These are phyloP conservation scores for Psephotus haematonotus DNA, from an alignment of 2,113 vertebrate genomes.

Conservation along the genomic window DNA sequence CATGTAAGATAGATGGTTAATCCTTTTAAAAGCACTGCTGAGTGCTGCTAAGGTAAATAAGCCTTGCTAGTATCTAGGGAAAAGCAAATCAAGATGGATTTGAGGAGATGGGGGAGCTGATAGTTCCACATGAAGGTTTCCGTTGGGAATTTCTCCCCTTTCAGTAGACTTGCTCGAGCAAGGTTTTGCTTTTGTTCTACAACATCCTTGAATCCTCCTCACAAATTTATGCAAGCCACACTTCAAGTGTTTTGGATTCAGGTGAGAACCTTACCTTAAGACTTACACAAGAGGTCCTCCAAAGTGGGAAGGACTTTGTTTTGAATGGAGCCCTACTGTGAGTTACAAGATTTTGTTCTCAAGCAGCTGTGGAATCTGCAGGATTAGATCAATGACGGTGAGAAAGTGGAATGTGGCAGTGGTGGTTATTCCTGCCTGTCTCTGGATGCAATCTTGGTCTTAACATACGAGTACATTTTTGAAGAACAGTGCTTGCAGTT, in stretches of 20 bases:
- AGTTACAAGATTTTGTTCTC: neutral
- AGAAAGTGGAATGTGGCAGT: neutral
- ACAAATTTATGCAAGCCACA: neutral
- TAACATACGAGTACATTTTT: neutral
- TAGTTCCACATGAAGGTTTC: neutral
- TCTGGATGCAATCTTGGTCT: neutral
- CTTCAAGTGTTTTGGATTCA: neutral
- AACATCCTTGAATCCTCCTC: neutral
- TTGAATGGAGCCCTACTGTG: neutral
- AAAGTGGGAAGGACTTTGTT: neutral
- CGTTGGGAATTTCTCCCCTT: neutral
- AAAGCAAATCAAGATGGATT: neutral
- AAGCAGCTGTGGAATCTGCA: conserved; percentile 22
- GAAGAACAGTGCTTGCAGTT: neutral
- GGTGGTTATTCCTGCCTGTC: conserved; percentile 23
- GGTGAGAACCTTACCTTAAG: neutral
- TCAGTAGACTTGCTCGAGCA: neutral
- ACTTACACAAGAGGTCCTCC: neutral
- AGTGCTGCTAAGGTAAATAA: neutral
- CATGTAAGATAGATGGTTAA: neutral
- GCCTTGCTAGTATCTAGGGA: neutral
- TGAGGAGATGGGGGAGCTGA: neutral
- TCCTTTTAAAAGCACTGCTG: neutral
- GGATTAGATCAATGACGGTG: neutral
- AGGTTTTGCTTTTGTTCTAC: neutral